These are phyloP conservation scores for Eurois occulta DNA, from an alignment of 2,888 invertebrate genomes.

Conservation along the genomic window DNA sequence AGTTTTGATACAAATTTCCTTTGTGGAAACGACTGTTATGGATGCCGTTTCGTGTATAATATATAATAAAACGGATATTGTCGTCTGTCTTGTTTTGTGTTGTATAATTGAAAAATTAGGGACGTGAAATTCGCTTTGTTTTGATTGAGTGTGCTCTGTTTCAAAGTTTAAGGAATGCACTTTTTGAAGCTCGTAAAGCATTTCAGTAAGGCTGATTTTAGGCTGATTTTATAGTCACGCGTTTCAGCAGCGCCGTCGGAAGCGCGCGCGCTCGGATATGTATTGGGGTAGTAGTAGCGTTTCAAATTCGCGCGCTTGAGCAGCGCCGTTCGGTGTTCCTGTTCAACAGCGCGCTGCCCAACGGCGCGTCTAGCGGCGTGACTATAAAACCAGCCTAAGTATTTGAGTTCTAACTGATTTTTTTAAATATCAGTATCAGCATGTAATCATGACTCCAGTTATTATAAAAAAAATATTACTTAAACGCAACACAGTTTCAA, in stretches of 20 bases:
- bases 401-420: too few relatives aligned
- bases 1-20: constrained; percentile 85
- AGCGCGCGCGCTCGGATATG: too few relatives aligned
- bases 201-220: background rate
- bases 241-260: too few relatives aligned
- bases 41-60: constrained; percentile 71
- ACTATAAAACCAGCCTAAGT: too few relatives aligned
- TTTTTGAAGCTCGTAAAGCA: background rate
- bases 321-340: too few relatives aligned
- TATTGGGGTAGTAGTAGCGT: too few relatives aligned
- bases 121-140: constrained; percentile 45
- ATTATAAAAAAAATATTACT: background rate
- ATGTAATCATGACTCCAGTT: background rate
- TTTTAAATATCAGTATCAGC: too few relatives aligned
- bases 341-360: too few relatives aligned
- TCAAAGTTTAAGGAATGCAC: background rate
- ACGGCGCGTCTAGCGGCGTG: too few relatives aligned
- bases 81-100: constrained; percentile 60
- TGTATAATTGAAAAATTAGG: constrained; percentile 60
- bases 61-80: constrained; percentile 67
- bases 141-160: constrained; percentile 21
- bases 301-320: too few relatives aligned
- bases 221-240: too few relatives aligned
- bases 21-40: constrained; percentile 78
- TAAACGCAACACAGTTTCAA: background rate